phyloP scores from a whole-genome alignment of 2,888 invertebrate genomes.

The Blastobasis adustella region DNA sequence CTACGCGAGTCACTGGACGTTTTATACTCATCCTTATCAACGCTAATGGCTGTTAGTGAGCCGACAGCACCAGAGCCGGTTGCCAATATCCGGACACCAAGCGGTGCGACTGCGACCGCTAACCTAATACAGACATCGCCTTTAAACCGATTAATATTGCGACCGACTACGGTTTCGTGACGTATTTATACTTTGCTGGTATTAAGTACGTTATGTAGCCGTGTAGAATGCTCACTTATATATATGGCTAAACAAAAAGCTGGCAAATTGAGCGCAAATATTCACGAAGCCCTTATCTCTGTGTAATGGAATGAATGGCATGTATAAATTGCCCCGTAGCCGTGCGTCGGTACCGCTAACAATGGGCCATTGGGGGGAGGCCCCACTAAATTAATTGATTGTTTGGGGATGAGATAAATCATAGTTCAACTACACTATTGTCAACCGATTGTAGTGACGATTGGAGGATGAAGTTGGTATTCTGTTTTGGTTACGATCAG shows the following conservation, averaged over 20 bases:
- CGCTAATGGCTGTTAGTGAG: too few species aligned
- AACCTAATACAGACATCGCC: too few species aligned
- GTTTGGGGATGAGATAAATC: conserved; percentile 11
- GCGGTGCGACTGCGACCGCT: too few species aligned
- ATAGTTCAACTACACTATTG: conserved; percentile 4
- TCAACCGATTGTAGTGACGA: background rate
- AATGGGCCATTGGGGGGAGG: conserved; percentile 35
- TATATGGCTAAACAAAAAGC: conserved; percentile 20
- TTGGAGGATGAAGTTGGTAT: background rate
- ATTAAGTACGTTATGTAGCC: too few species aligned
- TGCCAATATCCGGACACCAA: too few species aligned
- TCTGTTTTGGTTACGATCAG: too few species aligned
- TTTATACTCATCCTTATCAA: too few species aligned
- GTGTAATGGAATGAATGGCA: conserved; percentile 62
- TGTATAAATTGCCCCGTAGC: conserved; percentile 42
- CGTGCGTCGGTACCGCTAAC: conserved; percentile 36
- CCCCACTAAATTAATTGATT: conserved; percentile 11
- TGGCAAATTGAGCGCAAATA: conserved; percentile 42
- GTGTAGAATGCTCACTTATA: conserved; percentile 1
- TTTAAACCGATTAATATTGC: too few species aligned
- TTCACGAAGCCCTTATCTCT: conserved; percentile 56
- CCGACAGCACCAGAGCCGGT: too few species aligned
- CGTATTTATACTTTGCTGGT: too few species aligned
- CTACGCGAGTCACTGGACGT: too few species aligned
- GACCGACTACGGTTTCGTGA: too few species aligned